Percentiles rank a stretch among this genome's conserved stretches.
phyloP scores from a whole-genome alignment of 2,797 vertebrate genomes.

The Carcharodon carcharias region DNA sequence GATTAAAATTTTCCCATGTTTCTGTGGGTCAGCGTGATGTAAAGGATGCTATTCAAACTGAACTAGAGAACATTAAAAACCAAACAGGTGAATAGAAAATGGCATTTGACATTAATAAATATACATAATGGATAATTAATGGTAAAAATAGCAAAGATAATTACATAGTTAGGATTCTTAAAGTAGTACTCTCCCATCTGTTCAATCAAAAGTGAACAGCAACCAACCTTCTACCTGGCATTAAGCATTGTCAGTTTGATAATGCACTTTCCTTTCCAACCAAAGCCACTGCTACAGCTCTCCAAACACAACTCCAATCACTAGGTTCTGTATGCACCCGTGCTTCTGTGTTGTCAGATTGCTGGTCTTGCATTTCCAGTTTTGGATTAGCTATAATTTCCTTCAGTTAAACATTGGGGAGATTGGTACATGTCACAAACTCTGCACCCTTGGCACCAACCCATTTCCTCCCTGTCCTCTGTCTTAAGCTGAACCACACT shows the following conservation, averaged over 20 bases:
- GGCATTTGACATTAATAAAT: background rate
- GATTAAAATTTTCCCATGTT: background rate
- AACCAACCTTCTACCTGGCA: background rate
- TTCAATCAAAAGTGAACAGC: background rate
- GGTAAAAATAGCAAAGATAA: background rate
- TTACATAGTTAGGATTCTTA: slow-evolving; percentile 2
- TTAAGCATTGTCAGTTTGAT: background rate
- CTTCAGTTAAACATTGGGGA: background rate
- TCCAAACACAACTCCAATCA: background rate
- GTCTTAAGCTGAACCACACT: background rate
- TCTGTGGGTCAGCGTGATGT: background rate
- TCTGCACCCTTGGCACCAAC: background rate
- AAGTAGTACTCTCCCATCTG: background rate
- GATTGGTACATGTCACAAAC: background rate
- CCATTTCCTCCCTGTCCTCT: background rate
- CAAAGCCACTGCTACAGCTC: background rate
- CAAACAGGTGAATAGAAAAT: background rate
- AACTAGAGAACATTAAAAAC: background rate
- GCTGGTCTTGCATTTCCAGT: background rate
- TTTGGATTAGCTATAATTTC: background rate
- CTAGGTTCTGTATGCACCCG: background rate
- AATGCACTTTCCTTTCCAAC: background rate
- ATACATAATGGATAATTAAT: background rate
- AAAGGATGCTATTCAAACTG: background rate
- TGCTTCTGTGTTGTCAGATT: background rate